Evolutionary conservation across 2,113 vertebrate genomes (phyloP).

Genomic region (Vireo altiloquus): DNA sequence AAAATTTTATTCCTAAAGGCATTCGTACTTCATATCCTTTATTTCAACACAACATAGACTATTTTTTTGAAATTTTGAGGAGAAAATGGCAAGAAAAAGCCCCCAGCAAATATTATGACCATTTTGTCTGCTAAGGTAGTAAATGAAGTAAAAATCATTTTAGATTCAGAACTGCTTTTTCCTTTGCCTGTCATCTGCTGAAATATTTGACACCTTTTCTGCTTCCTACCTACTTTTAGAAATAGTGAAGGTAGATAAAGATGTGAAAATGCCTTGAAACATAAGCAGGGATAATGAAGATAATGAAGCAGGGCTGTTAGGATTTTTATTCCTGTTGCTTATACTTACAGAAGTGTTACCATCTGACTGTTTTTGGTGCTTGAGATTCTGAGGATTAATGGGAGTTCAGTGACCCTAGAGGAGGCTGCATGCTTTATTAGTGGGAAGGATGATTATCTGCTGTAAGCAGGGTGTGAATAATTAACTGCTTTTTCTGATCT

Average conservation of each 20-base stretch:
- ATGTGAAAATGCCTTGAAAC: background rate
- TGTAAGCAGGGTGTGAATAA: background rate
- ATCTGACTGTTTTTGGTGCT: background rate
- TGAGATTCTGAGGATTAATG: background rate
- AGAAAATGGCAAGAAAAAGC: background rate
- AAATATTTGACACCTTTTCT: background rate
- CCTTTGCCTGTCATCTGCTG: background rate
- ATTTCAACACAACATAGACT: background rate
- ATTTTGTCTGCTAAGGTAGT: background rate
- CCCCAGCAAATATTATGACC: background rate
- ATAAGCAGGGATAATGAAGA: background rate
- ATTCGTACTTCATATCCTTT: background rate
- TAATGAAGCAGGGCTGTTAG: background rate
- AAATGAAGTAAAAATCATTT: background rate
- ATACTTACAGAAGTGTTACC: background rate
- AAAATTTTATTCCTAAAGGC: background rate
- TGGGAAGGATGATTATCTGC: background rate
- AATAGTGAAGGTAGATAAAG: background rate
- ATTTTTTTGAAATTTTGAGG: background rate
- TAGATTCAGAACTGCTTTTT: background rate
- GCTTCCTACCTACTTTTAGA: background rate
- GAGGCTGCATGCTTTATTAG: background rate
- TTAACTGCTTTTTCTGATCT: background rate
- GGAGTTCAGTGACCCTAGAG: background rate
- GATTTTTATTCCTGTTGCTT: background rate